These are phyloP conservation scores for Herminia tarsipennalis DNA, from an alignment of 2,888 invertebrate genomes.

Conservation along the genomic window DNA sequence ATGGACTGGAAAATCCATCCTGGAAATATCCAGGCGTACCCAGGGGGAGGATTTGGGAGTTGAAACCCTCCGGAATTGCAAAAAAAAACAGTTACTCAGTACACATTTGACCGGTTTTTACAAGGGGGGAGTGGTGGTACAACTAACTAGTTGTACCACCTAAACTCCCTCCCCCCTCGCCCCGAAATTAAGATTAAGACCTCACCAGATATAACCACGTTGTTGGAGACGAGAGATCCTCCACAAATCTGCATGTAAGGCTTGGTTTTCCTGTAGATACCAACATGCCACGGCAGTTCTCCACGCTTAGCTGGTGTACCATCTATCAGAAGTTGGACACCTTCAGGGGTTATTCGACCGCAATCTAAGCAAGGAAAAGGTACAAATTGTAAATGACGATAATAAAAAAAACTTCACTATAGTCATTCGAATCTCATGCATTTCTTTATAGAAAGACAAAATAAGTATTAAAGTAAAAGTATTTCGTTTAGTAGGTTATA, in stretches of 20 bases:
- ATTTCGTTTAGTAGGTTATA: too few species aligned
- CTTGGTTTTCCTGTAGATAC: not conserved
- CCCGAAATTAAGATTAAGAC: too few species aligned
- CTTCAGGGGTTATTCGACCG: constrained; percentile 6
- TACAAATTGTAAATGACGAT: not conserved
- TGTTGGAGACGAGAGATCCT: constrained; percentile 13
- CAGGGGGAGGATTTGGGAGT: too few species aligned
- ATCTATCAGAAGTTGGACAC: not conserved
- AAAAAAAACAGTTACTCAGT: not conserved
- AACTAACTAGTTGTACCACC: too few species aligned
- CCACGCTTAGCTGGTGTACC: constrained; percentile 3
- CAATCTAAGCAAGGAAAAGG: too few species aligned
- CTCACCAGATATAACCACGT: constrained; percentile 20
- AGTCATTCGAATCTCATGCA: not conserved
- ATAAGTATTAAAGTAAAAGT: too few species aligned
- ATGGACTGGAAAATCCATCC: not conserved
- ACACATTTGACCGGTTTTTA: not conserved
- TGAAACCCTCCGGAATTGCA: not conserved
- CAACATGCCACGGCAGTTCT: constrained; percentile 18
- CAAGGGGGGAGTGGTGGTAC: too few species aligned
- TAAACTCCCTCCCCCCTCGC: too few species aligned
- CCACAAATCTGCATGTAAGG: not conserved
- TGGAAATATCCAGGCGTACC: too few species aligned
- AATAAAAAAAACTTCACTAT: not conserved
- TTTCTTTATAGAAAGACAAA: not conserved